Evolutionary conservation across 2,888 invertebrate species (phyloP).

Genomic region (Catocala nupta): DNA sequence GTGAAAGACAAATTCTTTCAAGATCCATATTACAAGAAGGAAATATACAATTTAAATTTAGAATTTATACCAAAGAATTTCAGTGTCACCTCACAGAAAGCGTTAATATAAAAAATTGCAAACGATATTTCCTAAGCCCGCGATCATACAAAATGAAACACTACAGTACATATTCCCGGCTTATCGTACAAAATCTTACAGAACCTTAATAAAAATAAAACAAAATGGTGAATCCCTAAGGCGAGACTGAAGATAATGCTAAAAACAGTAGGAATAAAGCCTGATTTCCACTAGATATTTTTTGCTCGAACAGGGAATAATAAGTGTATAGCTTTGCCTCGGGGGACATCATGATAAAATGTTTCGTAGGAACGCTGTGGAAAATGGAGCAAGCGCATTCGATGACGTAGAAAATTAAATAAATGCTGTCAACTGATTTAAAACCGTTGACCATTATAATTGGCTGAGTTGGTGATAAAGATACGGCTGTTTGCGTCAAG

Average conservation of each 20-base stretch:
- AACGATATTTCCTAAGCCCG: constrained; percentile 3
- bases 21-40: too few species aligned
- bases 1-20: too few species aligned
- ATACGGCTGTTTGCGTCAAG: too few species aligned
- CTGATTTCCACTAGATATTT: constrained; percentile 45
- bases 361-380: constrained; percentile 29
- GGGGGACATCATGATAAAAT: constrained; percentile 39
- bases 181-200: constrained; percentile 28
- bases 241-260: constrained; percentile 45
- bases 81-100: too few species aligned
- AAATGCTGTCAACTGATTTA: constrained; percentile 13
- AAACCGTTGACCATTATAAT: not conserved
- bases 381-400: constrained; percentile 32
- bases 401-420: constrained; percentile 37
- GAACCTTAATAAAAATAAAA: constrained; percentile 41
- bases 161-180: constrained; percentile 17
- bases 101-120: too few species aligned
- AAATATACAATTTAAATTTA: too few species aligned
- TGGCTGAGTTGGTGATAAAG: too few species aligned
- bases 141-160: constrained; percentile 19
- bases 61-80: too few species aligned
- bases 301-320: constrained; percentile 36
- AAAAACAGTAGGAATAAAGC: constrained; percentile 47
- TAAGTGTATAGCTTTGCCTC: constrained; percentile 40
- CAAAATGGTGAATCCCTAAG: constrained; percentile 38